phyloP scores from a whole-genome alignment of 2,113 vertebrate genomes.

The Equus przewalskii region DNA sequence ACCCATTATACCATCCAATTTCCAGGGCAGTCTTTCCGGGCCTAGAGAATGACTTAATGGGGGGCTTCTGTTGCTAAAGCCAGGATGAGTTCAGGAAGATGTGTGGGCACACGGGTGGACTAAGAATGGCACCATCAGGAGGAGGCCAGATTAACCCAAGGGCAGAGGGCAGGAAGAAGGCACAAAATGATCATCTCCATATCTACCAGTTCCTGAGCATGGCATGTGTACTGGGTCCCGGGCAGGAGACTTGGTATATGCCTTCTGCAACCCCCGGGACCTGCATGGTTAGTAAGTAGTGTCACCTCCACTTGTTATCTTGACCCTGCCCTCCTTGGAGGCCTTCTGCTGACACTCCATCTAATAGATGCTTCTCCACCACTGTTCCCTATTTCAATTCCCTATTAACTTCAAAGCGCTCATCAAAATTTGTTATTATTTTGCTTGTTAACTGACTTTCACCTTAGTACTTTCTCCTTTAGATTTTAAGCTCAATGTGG shows the following conservation, averaged over 20 bases:
- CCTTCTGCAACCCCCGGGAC: not conserved
- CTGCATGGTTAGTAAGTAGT: not conserved
- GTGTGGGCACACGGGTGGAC: not conserved
- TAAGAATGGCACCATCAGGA: not conserved
- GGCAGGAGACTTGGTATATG: not conserved
- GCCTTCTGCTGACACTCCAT: not conserved
- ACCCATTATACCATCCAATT: not conserved
- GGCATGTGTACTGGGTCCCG: not conserved
- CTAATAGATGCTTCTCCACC: not conserved
- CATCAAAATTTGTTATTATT: not conserved
- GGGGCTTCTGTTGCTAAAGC: not conserved
- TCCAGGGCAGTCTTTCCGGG: not conserved
- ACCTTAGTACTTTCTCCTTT: not conserved
- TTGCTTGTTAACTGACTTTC: not conserved
- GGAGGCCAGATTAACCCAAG: not conserved
- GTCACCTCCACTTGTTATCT: not conserved
- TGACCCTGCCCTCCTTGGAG: not conserved
- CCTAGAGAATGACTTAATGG: not conserved
- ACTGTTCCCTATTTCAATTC: not conserved
- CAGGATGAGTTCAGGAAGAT: not conserved
- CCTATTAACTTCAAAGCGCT: not conserved
- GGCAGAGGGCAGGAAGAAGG: not conserved
- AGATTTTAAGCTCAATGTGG: not conserved
- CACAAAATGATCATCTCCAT: fast-evolving
- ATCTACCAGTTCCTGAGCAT: not conserved